A percentile compares a stretch with the other conserved stretches of the same genome.
phyloP scores from a whole-genome alignment of 2,888 invertebrate species.

The Cataglyphis rosenhaueri region DNA sequence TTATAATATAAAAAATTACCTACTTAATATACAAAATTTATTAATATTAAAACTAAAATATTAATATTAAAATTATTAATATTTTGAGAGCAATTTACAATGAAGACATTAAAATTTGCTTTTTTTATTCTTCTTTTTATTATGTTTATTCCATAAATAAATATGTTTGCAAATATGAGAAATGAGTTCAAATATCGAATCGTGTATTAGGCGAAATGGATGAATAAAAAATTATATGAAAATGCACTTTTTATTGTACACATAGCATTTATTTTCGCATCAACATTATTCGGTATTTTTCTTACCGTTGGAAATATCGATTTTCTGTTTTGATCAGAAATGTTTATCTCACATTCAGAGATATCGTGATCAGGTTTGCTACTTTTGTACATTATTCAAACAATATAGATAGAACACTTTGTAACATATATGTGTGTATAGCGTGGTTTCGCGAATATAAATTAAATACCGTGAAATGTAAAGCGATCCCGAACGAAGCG shows the following conservation, averaged over 20 bases:
- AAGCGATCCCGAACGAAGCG: conserved; percentile 56
- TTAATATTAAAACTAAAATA: too few species aligned
- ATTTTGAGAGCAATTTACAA: background rate
- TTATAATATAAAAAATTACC: background rate
- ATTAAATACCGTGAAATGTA: conserved; percentile 73
- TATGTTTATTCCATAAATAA: background rate
- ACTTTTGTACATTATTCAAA: conserved; percentile 34
- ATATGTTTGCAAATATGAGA: background rate
- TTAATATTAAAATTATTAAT: background rate
- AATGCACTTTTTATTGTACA: background rate
- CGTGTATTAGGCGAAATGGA: background rate
- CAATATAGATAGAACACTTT: conserved; percentile 66
- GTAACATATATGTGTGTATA: conserved; percentile 52
- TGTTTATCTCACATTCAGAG: background rate
- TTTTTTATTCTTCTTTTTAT: background rate
- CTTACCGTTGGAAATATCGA: background rate
- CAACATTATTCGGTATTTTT: background rate
- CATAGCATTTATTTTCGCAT: background rate
- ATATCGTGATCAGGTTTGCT: conserved; percentile 17
- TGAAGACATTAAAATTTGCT: background rate
- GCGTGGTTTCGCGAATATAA: conserved; percentile 75
- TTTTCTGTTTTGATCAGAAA: conserved; percentile 17
- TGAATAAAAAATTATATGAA: background rate
- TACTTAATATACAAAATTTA: too few species aligned
- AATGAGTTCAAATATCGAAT: background rate